Base-by-base conservation (phyloP, 2,888 invertebrate genomes). In the Hypomecis atomaria region DNA sequence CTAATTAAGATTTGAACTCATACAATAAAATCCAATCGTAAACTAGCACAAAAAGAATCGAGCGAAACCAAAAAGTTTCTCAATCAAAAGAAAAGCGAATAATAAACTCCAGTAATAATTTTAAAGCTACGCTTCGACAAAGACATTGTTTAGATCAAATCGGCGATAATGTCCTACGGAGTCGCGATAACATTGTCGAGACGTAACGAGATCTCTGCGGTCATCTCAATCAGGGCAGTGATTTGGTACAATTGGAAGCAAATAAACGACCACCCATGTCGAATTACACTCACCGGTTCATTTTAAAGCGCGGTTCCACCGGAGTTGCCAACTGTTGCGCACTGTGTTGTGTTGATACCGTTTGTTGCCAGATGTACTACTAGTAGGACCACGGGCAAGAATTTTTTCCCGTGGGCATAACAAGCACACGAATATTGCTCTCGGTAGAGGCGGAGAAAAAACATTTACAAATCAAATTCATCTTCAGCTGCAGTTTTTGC, bases 211-310 rank as follows among this genome's bases (percentile, higher is more conserved):
- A 78, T 82, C 83, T 81, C 76, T 76, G 78, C 79, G 83, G 79
- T 76, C 83, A 78, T 78, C 83, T 83, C 86, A 84, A 87, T 86
- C 86, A 84, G 81, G 78, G 73, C 78, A 76, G 78, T 83, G 85
- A 87, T 88, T 88, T 82, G 82, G 80, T 77, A 84, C 88, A 87
- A 89, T 89, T 86, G 85, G 79, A 86, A 85, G 86, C 83, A 88
- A 89, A 88, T 88, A 87, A 85, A 84, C 79, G 81, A 80, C 69
- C 78, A 78, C 66, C 78, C 60, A 40, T 23, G 68, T 54, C 58
- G 74, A 76, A 78, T 77, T 78, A 78, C 33, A 23, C 50, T 50
- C 37, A 10, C 10, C 23, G 6, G 40, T 40, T 52, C 23, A 52
- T 52, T 52, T 33, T 10, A 37, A 82, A 49, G 38, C 54, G 53